Evolutionary conservation across 1,140 invertebrate species (phyloP), one percentile per base, ranked within the genome.

Genomic region (Colletes gigas): DNA sequence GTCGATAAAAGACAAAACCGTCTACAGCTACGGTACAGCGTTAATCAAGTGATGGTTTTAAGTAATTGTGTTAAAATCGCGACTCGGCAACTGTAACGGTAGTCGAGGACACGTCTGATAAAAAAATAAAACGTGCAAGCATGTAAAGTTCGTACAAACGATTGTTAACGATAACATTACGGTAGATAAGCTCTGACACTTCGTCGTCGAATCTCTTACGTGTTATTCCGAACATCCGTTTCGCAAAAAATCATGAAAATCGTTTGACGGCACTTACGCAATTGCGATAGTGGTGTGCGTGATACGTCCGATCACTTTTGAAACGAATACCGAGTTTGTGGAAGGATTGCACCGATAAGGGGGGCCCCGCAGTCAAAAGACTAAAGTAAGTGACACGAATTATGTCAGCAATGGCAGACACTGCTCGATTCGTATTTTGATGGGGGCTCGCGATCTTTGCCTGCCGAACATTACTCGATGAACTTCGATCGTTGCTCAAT

Each of bases 191-290:
- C 21, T 15, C 14, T 21, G 10, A 67, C 30, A 7, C 7, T 44
- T 17, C 12, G 15, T 44, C n/a, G 77, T 82, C 47, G 60, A 83
- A 79, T 77, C 68, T 66, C 83, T 87, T 88, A 88, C 87, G 87
- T 88, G 85, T 85, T 87, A 67, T 84, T 85, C 70, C 76, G 81
- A 79, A 87, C 85, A 87, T 88, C 86, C 86, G 83, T 83, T 87
- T 87, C 73, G 77, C 30, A 54, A 66, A 66, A 84, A 78, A 88
- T 86, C 69, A 70, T 68, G 77, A 86, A 78, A 88, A 81, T 86
- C 71, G 84, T 82, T 68, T 80, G 62, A 79, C 74, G 44, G 74
- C 63, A 84, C 84, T 84, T 86, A 83, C 83, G 85, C 83, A 86
- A 75, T 81, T 75, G 72, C 30, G 30, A 68, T 47, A 39, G 19